phyloP scores from a whole-genome alignment of 2,797 vertebrate genomes.

The Heterohyrax brucei region DNA sequence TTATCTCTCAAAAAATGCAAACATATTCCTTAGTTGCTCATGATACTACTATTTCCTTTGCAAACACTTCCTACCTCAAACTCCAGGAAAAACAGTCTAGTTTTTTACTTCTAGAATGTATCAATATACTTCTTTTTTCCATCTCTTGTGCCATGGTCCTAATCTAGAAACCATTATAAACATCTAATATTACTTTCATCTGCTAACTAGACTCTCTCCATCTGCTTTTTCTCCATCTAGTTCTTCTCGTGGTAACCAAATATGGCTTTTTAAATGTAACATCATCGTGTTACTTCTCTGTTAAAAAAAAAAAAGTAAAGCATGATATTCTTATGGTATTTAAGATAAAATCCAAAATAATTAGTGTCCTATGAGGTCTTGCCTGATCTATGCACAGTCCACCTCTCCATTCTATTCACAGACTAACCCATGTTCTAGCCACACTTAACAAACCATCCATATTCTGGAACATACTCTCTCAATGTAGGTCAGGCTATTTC shows the following conservation, averaged over 20 bases:
- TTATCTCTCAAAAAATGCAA: not conserved
- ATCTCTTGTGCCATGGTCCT: not conserved
- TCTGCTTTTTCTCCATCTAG: slow-evolving; percentile 33
- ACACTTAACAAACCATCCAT: not conserved
- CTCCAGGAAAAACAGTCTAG: not conserved
- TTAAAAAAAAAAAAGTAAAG: slow-evolving; percentile 14
- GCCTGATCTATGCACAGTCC: not conserved
- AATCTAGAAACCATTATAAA: not conserved
- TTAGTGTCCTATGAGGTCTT: not conserved
- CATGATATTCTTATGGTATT: not conserved
- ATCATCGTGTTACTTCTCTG: not conserved
- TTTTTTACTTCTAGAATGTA: not conserved
- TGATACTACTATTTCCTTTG: not conserved
- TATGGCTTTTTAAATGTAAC: slow-evolving; percentile 15
- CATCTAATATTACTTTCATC: not conserved
- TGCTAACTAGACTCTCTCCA: slow-evolving; percentile 17
- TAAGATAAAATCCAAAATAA: not conserved
- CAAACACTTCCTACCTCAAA: not conserved
- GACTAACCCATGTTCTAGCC: not conserved
- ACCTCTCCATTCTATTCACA: not conserved
- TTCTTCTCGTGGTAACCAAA: slow-evolving; percentile 45
- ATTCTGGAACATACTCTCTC: not conserved
- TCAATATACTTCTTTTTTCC: not conserved
- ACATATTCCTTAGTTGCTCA: not conserved
- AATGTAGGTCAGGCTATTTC: not conserved